Conservation (phyloP, 2,888 invertebrate genomes). For the Anorthoa munda region DNA sequence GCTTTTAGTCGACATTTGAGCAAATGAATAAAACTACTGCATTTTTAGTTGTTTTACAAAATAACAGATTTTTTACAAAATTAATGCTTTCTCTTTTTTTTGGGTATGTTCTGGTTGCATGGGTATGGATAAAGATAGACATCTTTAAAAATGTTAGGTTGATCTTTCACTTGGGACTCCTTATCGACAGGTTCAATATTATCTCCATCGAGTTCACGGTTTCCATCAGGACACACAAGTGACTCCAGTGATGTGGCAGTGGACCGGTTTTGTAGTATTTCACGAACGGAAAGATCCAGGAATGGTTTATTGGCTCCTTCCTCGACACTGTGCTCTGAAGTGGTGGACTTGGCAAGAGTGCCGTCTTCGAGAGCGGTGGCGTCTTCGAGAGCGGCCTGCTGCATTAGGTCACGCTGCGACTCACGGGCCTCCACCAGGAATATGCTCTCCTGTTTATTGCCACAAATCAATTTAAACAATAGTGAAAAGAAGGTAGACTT, state of each 20-base stretch:
- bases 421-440: slow-evolving; percentile 95
- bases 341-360: slow-evolving; percentile 47
- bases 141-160: slow-evolving; percentile 75
- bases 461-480: slow-evolving; percentile 47
- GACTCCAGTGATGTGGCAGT: slow-evolving; percentile 92
- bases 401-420: slow-evolving; percentile 92
- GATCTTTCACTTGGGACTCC: slow-evolving; percentile 84
- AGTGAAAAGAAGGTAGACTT: not conserved
- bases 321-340: slow-evolving; percentile 14
- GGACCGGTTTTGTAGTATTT: slow-evolving; percentile 75
- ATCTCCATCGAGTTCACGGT: slow-evolving; percentile 78
- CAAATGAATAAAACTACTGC: slow-evolving; percentile 15
- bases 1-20: slow-evolving; percentile 11
- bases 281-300: slow-evolving; percentile 79
- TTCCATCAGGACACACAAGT: slow-evolving; percentile 83
- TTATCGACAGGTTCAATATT: slow-evolving; percentile 76
- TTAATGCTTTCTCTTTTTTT: slow-evolving; percentile 50
- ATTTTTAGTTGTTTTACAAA: not conserved
- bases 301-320: slow-evolving; percentile 63
- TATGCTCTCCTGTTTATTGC: slow-evolving; percentile 93
- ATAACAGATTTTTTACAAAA: not conserved
- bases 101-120: slow-evolving; percentile 66
- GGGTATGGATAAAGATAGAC: slow-evolving; percentile 78
- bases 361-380: slow-evolving; percentile 72
- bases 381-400: slow-evolving; percentile 77